These are phyloP conservation scores for Etheostoma cragini DNA, from an alignment of 2,113 vertebrate species.

Conservation along the genomic window DNA sequence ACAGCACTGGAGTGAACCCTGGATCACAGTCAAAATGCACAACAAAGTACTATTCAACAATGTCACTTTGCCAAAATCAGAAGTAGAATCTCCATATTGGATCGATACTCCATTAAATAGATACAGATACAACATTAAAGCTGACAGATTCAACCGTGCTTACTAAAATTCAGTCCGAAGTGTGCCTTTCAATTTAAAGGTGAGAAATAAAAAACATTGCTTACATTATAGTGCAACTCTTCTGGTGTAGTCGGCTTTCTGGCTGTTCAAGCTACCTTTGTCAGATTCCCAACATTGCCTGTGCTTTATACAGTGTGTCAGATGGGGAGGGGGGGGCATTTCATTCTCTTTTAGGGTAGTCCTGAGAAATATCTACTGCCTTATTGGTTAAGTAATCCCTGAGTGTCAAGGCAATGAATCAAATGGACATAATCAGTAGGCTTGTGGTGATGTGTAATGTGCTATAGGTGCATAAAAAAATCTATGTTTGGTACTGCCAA, in stretches of 20 bases:
- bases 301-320: constrained; percentile 68
- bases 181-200: constrained; percentile 11
- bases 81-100: background rate
- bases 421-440: background rate
- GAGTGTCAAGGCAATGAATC: constrained; percentile 21
- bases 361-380: constrained; percentile 51
- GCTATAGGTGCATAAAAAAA: too few relatives aligned
- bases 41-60: constrained; percentile 6
- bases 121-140: background rate
- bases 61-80: background rate
- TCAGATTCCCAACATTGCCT: constrained; percentile 35
- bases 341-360: constrained; percentile 48
- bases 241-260: constrained; percentile 27
- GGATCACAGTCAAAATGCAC: constrained; percentile 43
- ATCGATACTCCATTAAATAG: background rate
- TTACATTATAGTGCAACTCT: constrained; percentile 43
- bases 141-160: background rate
- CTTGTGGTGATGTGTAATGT: too few relatives aligned
- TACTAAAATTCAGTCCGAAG: background rate
- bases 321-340: constrained; percentile 42
- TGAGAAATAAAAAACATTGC: constrained; percentile 23
- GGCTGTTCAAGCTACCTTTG: constrained; percentile 38
- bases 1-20: constrained; percentile 87
- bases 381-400: constrained; percentile 44
- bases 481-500: too few relatives aligned